A percentile compares a stretch with the other conserved stretches of the same genome.
phyloP scores from a whole-genome alignment of 2,797 vertebrate species.

The Mormyrops attenuatus region DNA sequence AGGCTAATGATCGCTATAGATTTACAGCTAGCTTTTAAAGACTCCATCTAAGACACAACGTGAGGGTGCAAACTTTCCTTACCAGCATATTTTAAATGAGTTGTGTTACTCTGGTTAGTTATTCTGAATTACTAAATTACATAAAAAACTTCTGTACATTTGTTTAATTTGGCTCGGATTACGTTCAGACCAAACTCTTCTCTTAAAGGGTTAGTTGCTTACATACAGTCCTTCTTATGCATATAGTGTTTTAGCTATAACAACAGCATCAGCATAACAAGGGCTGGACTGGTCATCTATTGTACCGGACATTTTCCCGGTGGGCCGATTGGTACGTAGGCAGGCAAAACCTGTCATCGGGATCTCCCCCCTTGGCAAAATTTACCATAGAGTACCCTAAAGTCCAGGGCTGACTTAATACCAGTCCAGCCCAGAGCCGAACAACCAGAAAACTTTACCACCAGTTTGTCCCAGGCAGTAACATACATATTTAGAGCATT shows the following conservation, averaged over 20 bases:
- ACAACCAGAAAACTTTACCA: not conserved
- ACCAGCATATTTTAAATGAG: not conserved
- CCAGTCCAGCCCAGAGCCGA: not conserved
- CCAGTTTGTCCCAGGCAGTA: not conserved
- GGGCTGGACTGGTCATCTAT: not conserved
- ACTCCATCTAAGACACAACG: not conserved
- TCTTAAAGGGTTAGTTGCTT: conserved; percentile 9
- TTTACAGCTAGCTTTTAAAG: conserved; percentile 13
- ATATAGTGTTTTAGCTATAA: not conserved
- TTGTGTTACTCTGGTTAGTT: not conserved
- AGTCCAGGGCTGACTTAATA: not conserved
- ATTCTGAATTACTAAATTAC: conserved; percentile 30
- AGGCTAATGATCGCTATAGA: not conserved
- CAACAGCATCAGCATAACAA: not conserved
- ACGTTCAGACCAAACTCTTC: conserved; percentile 7
- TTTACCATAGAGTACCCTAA: not conserved
- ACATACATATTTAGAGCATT: not conserved
- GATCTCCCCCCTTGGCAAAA: not conserved
- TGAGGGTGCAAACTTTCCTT: not conserved
- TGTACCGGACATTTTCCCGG: not conserved
- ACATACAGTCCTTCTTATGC: not conserved
- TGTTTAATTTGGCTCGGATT: conserved; percentile 19
- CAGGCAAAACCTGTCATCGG: not conserved
- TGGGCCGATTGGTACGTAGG: not conserved
- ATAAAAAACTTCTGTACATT: conserved; percentile 26